phyloP scores from a whole-genome alignment of 2,888 invertebrate species.

The Cryptops parisi region DNA sequence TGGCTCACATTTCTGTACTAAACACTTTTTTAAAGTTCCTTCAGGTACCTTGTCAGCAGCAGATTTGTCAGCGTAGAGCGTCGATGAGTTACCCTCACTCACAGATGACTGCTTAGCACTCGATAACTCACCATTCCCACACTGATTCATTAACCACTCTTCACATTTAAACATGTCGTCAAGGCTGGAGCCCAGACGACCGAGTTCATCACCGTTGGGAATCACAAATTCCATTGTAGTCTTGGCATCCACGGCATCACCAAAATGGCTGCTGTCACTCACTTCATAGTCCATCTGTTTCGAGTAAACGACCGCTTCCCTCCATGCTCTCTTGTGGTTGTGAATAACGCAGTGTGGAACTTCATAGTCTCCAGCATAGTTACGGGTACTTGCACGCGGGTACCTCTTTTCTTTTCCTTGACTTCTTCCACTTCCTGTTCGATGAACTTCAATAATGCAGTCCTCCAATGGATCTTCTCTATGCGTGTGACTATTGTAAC shows the following conservation, averaged over 20 bases:
- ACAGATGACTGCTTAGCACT: conserved; percentile 9
- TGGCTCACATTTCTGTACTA: conserved; percentile 4
- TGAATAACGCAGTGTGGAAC: conserved; percentile 10
- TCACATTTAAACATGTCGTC: conserved; percentile 13
- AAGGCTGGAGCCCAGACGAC: conserved; percentile 8
- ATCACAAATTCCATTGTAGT: not conserved
- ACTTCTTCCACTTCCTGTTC: not conserved
- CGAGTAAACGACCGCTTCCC: conserved; percentile 4
- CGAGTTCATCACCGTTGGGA: conserved; percentile 12
- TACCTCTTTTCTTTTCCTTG: not conserved
- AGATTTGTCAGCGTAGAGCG: not conserved
- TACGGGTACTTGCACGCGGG: not conserved
- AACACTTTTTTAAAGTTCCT: not conserved
- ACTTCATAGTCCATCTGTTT: conserved; percentile 2
- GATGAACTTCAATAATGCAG: conserved; percentile 9
- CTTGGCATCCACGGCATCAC: not conserved
- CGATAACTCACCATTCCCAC: conserved; percentile 4
- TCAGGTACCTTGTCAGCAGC: not conserved
- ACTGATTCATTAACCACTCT: conserved; percentile 13
- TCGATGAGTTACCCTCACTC: conserved; percentile 7
- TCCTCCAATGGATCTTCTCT: conserved; percentile 4
- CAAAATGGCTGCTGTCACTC: conserved; percentile 1
- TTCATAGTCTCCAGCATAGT: not conserved
- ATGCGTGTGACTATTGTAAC: conserved; percentile 12
- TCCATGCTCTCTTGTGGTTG: conserved; percentile 10